Evolutionary conservation across 2,113 vertebrate genomes (phyloP).

Genomic region (Tyto alba): DNA sequence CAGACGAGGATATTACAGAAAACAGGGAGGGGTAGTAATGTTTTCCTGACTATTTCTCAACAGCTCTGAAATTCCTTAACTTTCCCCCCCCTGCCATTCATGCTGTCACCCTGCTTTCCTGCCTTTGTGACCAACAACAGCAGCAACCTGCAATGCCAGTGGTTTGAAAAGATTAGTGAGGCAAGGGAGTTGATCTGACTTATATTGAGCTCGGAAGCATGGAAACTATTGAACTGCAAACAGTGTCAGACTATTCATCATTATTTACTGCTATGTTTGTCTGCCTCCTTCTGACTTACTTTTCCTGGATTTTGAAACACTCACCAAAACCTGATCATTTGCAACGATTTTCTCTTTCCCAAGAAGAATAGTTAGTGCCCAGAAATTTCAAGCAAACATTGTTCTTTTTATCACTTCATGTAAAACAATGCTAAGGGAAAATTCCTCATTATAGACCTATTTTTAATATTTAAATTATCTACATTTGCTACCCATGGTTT

Average conservation of each 20-base stretch:
- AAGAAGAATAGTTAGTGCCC: neutral
- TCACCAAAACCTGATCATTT: neutral
- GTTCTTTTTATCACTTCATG: neutral
- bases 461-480: neutral
- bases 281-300: neutral
- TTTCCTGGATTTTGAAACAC: neutral
- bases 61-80: neutral
- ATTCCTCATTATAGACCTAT: neutral
- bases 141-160: neutral
- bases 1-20: neutral
- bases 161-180: neutral
- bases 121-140: neutral
- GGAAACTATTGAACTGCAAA: neutral
- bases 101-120: neutral
- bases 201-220: neutral
- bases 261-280: neutral
- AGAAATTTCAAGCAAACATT: neutral
- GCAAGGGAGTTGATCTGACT: neutral
- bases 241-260: neutral
- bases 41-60: neutral
- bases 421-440: neutral
- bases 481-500: neutral
- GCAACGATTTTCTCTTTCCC: neutral
- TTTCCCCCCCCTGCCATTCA: neutral
- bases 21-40: neutral